Evolutionary conservation across 2,888 invertebrate genomes (phyloP), one percentile per base, ranked within the genome.

Genomic region (Pharmacophagus antenor): DNA sequence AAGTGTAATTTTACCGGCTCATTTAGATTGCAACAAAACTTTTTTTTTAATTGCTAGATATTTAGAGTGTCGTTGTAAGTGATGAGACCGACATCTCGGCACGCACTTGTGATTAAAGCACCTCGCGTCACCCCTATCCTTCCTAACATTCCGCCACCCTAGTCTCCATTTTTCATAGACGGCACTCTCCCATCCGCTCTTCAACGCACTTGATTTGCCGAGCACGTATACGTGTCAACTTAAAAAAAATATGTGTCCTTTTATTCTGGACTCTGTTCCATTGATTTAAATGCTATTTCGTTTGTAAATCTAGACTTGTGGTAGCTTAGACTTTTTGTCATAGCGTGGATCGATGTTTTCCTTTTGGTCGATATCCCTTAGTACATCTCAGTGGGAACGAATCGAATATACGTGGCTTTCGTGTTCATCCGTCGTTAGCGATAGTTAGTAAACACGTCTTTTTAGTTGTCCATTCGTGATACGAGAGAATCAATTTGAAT

Each of bases 81-180:
- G 59, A 53, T 62, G 62, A 58, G 63, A 65, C 66, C 66, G 56
- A 60, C 55, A 41, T 56, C 56, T 56, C 60, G 23, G 25, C 67
- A 65, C 80, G 79, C 77, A 76, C 84, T 88, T 84, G 81, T 83
- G 86, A 87, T 88, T 85, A 86, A 82, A 85, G 77, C 81, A 82
- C 82, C 84, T 83, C 37, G 76, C 70, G 73, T 71, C 76, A 71
- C 74, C 81, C 82, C 84, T 81, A 67, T 69, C 67, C 65, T 63
- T 63, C 77, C 76, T 75, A 79, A 84, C 79, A 86, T 86, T 85
- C 83, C 84, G 82, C 82, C 83, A 77, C 85, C 85, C 88, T 78
- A 76, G 76, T 83, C 86, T 84, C 86, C 85, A 88, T 88, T 89
- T 88, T 89, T 89, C 88, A 87, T 86, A 85, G 81, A 80, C 81